Percentiles rank a stretch among this genome's conserved stretches.
Conservation (phyloP, 2,113 vertebrate genomes). For the Mesembrinibis cayennensis region DNA sequence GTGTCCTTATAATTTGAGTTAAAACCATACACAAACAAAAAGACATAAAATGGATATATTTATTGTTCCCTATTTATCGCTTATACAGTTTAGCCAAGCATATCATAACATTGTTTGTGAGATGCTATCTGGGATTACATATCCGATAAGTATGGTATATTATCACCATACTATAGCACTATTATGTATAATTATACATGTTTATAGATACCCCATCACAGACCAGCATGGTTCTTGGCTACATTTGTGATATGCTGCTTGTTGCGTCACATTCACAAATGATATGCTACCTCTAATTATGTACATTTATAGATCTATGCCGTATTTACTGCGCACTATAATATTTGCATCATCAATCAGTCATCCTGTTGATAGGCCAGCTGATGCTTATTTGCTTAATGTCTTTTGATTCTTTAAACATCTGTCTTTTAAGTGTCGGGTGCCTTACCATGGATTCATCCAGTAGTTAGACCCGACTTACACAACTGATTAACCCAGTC, state of each 20-base stretch:
- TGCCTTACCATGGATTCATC: background rate
- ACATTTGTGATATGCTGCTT: background rate
- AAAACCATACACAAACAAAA: background rate
- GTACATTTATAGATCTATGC: background rate
- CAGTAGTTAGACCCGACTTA: background rate
- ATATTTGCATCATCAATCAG: slow-evolving; percentile 20
- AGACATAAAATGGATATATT: background rate
- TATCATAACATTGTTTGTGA: background rate
- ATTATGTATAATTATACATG: slow-evolving; percentile 32
- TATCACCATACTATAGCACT: background rate
- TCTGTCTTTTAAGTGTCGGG: slow-evolving; percentile 3
- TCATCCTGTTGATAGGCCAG: slow-evolving; percentile 47
- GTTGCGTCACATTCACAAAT: background rate
- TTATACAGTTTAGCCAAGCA: background rate
- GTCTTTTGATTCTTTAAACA: slow-evolving; percentile 10
- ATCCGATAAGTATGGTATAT: background rate
- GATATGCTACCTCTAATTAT: slow-evolving; percentile 24
- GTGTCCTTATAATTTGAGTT: background rate
- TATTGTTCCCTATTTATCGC: background rate
- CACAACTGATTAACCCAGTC: background rate
- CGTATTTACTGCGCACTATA: background rate
- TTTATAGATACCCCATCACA: slow-evolving; percentile 35
- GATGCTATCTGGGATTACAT: slow-evolving; percentile 44
- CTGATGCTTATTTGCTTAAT: slow-evolving; percentile 10
- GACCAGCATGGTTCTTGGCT: background rate